Base-by-base conservation (phyloP, 2,113 vertebrate species). In the Scytalopus superciliaris region DNA sequence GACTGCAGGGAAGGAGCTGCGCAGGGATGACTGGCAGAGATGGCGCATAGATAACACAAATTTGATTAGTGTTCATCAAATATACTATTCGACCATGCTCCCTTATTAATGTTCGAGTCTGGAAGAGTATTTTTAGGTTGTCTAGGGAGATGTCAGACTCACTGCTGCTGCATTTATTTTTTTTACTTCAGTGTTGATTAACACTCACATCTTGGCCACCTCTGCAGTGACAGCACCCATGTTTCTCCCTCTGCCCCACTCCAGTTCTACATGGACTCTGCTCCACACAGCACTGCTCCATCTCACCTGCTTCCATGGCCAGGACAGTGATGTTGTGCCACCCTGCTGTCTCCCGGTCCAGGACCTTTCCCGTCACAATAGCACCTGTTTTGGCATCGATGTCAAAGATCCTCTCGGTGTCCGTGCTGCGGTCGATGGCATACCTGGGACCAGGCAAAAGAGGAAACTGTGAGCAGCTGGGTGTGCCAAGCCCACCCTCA, bases 291-390 rank as follows among this genome's bases (percentile, higher is more conserved):
- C 23, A 8, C 9, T 8, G 15, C 16, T 13, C 75, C 56, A 8
- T 9, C 98, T 97, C 92, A 99, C 99, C 99, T 96, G 99, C 99
- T 98, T 99, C 99, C 95, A 99, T 99, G 0, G 99, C 99, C 95
- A 98, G 98, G 94, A 99, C 98, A 0, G 99, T 99, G 98, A 99
- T 99, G 95, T 99, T 99, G 98, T 99, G 99, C 99, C 99, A 99
- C 84, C 99, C 99, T 2, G 99, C 98, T 0, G 99, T 99, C 97
- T 99, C 99, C 11, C 99, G 96, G 97, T 99, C 99, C 98, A 99
- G 96, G 74, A 98, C 96, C 97, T 99, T 99, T 91, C 98, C 98
- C 44, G 99, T 98, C 75, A 99, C 98, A 73, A 99, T 98, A 87
- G 98, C 98, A 9, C 99, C 99, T 0, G 99, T 98, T 87, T 99